phyloP scores from a whole-genome alignment of 2,888 invertebrate species.

The Nymphalis urticae region DNA sequence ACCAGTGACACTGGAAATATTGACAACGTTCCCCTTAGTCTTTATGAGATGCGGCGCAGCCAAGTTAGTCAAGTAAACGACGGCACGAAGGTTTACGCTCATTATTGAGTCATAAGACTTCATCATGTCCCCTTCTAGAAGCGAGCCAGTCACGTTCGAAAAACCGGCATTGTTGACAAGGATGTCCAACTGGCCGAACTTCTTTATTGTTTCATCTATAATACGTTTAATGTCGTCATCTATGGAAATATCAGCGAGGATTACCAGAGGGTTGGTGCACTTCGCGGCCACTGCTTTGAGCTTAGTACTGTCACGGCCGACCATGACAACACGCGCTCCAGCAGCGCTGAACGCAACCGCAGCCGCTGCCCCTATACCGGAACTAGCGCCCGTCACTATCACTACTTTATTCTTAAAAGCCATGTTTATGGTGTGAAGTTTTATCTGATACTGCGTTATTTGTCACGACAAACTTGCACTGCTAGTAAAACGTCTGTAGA shows the following conservation, averaged over 20 bases:
- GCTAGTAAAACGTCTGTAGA: too few species aligned
- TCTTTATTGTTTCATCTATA: slow-evolving; percentile 38
- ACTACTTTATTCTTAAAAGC: slow-evolving; percentile 45
- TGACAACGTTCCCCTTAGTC: slow-evolving; percentile 51
- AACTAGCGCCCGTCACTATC: slow-evolving; percentile 47
- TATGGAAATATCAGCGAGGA: slow-evolving; percentile 43
- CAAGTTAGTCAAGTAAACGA: slow-evolving; percentile 45
- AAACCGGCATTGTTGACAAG: slow-evolving; percentile 49
- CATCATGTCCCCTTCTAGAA: slow-evolving; percentile 41
- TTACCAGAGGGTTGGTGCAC: slow-evolving; percentile 34
- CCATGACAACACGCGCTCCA: slow-evolving; percentile 42
- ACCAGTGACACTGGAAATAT: slow-evolving; percentile 45
- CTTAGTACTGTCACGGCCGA: slow-evolving; percentile 40
- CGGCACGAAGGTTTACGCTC: slow-evolving; percentile 35
- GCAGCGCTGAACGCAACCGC: slow-evolving; percentile 42
- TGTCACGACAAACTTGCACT: neutral
- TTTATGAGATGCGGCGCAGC: slow-evolving; percentile 47
- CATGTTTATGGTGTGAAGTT: slow-evolving; percentile 32
- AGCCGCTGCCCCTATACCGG: slow-evolving; percentile 47
- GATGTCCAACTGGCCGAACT: slow-evolving; percentile 46
- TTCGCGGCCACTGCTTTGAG: slow-evolving; percentile 35
- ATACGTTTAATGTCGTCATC: slow-evolving; percentile 41
- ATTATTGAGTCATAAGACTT: slow-evolving; percentile 49
- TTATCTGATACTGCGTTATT: neutral
- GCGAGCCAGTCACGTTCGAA: slow-evolving; percentile 14